Evolutionary conservation across 1,140 invertebrate genomes (phyloP).

Genomic region (Brachionus angularis): DNA sequence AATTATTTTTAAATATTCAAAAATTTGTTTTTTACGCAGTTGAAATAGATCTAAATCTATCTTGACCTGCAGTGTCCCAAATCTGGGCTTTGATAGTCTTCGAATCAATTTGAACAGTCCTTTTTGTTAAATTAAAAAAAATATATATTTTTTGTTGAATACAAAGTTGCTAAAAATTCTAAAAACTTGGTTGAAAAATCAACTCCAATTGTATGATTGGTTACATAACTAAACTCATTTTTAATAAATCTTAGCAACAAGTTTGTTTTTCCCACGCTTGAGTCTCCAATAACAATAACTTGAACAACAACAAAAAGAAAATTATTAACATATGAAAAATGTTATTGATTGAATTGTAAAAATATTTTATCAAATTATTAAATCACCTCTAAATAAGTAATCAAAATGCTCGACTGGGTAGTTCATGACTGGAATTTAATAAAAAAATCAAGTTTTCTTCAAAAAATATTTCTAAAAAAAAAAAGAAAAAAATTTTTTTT

Average conservation of each 20-base stretch:
- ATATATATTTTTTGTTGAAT: too few relatives aligned
- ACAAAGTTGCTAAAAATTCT: conserved; percentile 46
- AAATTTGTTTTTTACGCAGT: conserved; percentile 75
- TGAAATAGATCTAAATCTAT: conserved; percentile 80
- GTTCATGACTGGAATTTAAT: too few relatives aligned
- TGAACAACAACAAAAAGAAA: too few relatives aligned
- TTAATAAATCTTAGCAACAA: conserved; percentile 95
- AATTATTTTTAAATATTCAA: conserved; percentile 39
- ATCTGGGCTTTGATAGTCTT: conserved; percentile 70
- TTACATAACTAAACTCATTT: conserved; percentile 99
- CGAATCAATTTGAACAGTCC: conserved; percentile 57
- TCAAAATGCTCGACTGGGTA: neutral
- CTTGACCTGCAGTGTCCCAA: conserved; percentile 88
- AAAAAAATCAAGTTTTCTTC: neutral
- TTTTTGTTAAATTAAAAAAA: too few relatives aligned
- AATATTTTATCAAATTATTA: neutral
- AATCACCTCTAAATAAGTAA: neutral
- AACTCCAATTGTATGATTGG: conserved; percentile 99
- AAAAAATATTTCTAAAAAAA: neutral
- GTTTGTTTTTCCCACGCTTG: conserved; percentile 99
- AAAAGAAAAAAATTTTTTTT: neutral
- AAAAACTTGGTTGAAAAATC: conserved; percentile 97
- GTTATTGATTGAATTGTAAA: neutral
- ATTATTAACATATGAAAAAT: too few relatives aligned
- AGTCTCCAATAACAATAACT: conserved; percentile 99